phyloP scores from a whole-genome alignment of 2,113 vertebrate genomes.

The Siniperca chuatsi region DNA sequence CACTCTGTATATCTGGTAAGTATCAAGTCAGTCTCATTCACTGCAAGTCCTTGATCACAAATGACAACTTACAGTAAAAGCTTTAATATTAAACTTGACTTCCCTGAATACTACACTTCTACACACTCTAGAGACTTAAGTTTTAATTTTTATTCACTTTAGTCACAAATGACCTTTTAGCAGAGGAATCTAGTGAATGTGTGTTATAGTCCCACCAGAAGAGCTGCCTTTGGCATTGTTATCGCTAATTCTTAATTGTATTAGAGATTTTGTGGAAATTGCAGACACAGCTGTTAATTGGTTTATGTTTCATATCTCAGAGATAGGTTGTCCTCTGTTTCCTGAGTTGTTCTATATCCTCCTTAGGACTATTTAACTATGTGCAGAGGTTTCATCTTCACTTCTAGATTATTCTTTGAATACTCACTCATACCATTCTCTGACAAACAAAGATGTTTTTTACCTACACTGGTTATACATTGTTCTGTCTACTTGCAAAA shows the following conservation, averaged over 20 bases:
- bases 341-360: conserved; percentile 10
- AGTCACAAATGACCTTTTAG: conserved; percentile 41
- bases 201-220: conserved; percentile 13
- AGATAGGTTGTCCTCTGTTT: conserved; percentile 33
- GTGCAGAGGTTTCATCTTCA: neutral
- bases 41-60: conserved; percentile 37
- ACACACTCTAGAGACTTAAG: neutral
- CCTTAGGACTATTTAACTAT: conserved; percentile 10
- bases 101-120: neutral
- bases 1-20: conserved; percentile 1
- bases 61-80: conserved; percentile 12
- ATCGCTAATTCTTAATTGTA: conserved; percentile 60
- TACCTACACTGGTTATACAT: neutral
- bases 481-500: neutral
- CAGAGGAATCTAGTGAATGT: conserved; percentile 20
- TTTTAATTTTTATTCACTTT: conserved; percentile 22
- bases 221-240: conserved; percentile 46
- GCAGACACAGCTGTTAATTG: conserved; percentile 66
- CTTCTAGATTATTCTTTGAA: neutral
- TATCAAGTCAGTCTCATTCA: conserved; percentile 27
- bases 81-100: conserved; percentile 24
- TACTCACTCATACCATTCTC: neutral
- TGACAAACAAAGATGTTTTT: neutral
- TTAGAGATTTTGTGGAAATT: conserved; percentile 58
- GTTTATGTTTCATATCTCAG: conserved; percentile 60